Conservation (phyloP, 2,888 invertebrate species). For the Teleogryllus oceanicus region DNA sequence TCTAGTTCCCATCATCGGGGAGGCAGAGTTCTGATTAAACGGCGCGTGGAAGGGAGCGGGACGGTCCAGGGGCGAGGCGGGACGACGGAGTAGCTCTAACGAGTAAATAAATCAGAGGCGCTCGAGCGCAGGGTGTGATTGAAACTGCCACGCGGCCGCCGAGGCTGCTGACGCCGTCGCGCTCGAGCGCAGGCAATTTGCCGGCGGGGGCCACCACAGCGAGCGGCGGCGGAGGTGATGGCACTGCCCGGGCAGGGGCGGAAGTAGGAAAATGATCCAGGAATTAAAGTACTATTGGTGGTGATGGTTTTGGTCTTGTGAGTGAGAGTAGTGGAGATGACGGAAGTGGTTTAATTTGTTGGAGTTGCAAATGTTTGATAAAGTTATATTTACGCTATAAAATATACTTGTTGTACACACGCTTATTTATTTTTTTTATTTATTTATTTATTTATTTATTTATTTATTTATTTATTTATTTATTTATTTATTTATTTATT, state of each 20-base stretch:
- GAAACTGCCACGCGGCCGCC: background rate
- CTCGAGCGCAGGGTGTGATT: background rate
- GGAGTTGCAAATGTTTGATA: no score
- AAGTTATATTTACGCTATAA: no score
- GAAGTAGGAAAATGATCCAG: no score
- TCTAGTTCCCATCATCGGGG: background rate
- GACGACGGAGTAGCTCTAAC: background rate
- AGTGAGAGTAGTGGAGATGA: no score
- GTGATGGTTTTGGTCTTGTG: no score
- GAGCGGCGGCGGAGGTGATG: background rate
- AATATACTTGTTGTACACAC: no score
- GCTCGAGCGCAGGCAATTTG: background rate
- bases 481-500: no score
- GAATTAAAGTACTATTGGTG: no score
- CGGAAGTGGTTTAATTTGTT: no score
- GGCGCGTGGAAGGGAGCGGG: background rate
- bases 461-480: no score
- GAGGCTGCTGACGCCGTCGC: background rate
- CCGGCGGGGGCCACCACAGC: background rate
- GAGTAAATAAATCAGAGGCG: background rate
- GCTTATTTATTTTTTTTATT: no score
- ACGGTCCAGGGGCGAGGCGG: background rate
- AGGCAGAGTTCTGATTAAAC: background rate
- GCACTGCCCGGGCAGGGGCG: background rate
- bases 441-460: no score